Evolutionary conservation across 1,140 invertebrate species (phyloP), one percentile per base, ranked within the genome.

Genomic region (Carposina sasakii): DNA sequence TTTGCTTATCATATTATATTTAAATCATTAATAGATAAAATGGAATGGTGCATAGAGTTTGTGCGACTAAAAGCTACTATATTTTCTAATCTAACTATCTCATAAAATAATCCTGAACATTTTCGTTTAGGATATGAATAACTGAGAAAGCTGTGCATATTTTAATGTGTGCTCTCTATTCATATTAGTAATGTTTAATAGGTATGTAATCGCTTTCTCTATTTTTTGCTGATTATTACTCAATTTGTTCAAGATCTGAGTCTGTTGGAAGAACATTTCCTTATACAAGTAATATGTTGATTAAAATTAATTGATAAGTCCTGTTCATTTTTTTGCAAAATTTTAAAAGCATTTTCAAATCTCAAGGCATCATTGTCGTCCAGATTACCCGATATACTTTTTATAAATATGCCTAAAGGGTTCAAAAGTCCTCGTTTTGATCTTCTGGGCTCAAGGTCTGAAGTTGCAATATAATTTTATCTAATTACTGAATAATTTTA

Each of bases 171-270:
- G 40, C 40, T 42, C 40, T 5, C 16, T 42, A 16, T 13, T 24
- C 12, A 10, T 4, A 33, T 26, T 33, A 26, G 42, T 44, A 17
- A 42, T 9, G 10, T 44, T 30, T 1, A 44, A 31, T 13, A 44
- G 17, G 26, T 31, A 20, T 10, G 24, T 15, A 44, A 44, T 26
- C 19, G 42, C 28, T 10, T 10, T 13, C 4, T 30, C 5, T 19
- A 44, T 20, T 13, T 44, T 44, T n/a, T 26, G 10, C 19, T 44
- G 42, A 44, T 44, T 44, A 44, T 31, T 44, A 20, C 15, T 30
- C 5, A 44, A 16, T 13, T 44, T 12, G 6, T 8, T 44, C 20
- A 44, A 31, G 21, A 44, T 21, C 15, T 33, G 20, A 33, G 8
- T 21, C n/a, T 44, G 26, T 12, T 44, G 24, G 1, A 19, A 5